Conservation (phyloP, 1,140 invertebrate species). For the Leptonema lineaticorne region DNA sequence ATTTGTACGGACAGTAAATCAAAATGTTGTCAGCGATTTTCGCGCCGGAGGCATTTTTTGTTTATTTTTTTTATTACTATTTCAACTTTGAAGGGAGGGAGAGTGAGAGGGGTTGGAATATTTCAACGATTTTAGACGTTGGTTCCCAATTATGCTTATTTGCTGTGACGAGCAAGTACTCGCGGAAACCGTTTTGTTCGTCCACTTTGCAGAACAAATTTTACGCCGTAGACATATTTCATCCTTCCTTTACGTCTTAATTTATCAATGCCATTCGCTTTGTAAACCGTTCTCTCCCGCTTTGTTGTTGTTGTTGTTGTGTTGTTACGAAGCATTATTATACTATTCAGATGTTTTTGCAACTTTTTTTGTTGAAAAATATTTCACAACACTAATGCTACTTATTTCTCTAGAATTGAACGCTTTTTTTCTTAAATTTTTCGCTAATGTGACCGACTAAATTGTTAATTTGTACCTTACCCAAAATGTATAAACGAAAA, state of each 20-base stretch:
- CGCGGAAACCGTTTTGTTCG: conserved; percentile 3
- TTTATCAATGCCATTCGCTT: conserved; percentile 16
- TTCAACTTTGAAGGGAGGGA: neutral
- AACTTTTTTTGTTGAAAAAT: neutral
- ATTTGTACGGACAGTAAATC: conserved; percentile 4
- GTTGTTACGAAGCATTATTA: too few species aligned
- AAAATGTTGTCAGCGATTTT: neutral
- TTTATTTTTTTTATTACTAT: too few species aligned
- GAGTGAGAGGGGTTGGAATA: neutral
- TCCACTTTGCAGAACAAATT: neutral
- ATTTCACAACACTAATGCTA: neutral
- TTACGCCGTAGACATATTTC: conserved; percentile 20
- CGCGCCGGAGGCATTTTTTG: neutral
- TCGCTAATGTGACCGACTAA: neutral
- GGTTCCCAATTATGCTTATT: conserved; percentile 9
- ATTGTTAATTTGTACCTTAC: conserved; percentile 9
- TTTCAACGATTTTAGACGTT: neutral
- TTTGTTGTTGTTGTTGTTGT: neutral
- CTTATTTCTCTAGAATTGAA: neutral
- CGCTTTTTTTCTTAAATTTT: conserved; percentile 17
- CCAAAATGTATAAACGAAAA: neutral
- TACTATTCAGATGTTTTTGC: neutral
- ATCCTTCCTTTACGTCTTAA: conserved; percentile 18
- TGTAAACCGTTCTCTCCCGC: neutral
- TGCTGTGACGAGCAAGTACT: neutral